Evolutionary conservation across 2,797 vertebrate species (phyloP).

Genomic region (Crocodylus rhombifer): DNA sequence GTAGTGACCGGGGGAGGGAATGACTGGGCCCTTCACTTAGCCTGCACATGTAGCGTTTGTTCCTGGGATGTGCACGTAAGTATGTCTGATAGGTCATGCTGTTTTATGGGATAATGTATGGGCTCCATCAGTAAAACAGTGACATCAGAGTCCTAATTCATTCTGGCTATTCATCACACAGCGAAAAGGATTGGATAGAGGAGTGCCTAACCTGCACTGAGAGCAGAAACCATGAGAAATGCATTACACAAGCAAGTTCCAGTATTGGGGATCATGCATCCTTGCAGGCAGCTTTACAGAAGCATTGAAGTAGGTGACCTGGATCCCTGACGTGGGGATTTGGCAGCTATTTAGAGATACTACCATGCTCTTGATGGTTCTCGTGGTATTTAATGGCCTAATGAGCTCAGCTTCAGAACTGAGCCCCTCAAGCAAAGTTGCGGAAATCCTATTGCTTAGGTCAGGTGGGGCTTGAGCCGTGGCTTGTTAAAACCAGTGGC

Average conservation of each 20-base stretch:
- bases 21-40: not conserved
- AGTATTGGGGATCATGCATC: not conserved
- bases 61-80: not conserved
- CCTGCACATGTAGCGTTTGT: not conserved
- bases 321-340: not conserved
- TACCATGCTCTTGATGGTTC: not conserved
- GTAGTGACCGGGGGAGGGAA: not conserved
- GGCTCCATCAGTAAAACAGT: not conserved
- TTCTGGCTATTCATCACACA: not conserved
- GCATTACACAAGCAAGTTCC: rapidly evolving
- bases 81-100: rapidly evolving
- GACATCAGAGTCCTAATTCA: not conserved
- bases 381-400: not conserved
- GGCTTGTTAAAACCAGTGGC: not conserved
- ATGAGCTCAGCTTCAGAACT: rapidly evolving
- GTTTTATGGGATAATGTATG: not conserved
- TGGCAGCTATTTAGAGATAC: not conserved
- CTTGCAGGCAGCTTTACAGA: not conserved
- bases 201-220: not conserved
- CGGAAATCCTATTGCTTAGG: not conserved
- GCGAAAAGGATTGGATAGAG: not conserved
- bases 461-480: not conserved
- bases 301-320: not conserved
- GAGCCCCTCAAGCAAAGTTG: not conserved
- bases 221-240: not conserved